Evolutionary conservation across 2,797 vertebrate species (phyloP).

Genomic region (Pempheris klunzingeri): DNA sequence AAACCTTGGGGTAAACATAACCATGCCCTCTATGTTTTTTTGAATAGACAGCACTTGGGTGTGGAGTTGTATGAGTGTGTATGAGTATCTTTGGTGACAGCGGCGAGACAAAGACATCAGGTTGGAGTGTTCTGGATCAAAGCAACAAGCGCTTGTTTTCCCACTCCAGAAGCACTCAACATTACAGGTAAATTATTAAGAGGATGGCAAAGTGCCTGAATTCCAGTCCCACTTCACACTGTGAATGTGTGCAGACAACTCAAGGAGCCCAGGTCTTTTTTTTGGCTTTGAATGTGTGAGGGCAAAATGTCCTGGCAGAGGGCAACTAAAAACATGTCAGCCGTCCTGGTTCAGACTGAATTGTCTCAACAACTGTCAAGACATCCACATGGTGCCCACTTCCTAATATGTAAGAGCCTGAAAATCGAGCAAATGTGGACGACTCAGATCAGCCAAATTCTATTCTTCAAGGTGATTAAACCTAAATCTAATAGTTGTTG

Average conservation of each 20-base stretch:
- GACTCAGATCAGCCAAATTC: too few species aligned
- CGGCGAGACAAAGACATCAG: slow-evolving; percentile 2
- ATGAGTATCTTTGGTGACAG: slow-evolving; percentile 11
- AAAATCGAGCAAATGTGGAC: too few species aligned
- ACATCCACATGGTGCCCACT: too few species aligned
- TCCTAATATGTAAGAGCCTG: too few species aligned
- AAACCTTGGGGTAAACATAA: not conserved
- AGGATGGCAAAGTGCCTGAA: slow-evolving; percentile 38
- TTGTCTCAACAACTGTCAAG: not conserved
- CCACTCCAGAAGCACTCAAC: slow-evolving; percentile 39
- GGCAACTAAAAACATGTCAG: slow-evolving; percentile 33
- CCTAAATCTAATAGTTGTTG: too few species aligned
- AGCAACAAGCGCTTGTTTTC: slow-evolving; percentile 23
- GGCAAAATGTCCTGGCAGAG: slow-evolving; percentile 10
- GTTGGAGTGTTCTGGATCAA: slow-evolving; percentile 45
- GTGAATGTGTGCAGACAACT: not conserved
- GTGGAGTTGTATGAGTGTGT: slow-evolving; percentile 1
- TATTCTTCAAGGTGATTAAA: too few species aligned
- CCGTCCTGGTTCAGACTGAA: not conserved
- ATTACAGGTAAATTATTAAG: slow-evolving; percentile 39
- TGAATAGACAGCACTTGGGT: not conserved
- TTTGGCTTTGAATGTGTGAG: slow-evolving; percentile 17
- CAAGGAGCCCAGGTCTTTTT: slow-evolving; percentile 34
- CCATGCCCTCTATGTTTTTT: not conserved
- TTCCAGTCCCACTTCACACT: slow-evolving; percentile 10